These are phyloP conservation scores for Galaxias olidus DNA, from an alignment of 2,797 vertebrate species.

Conservation along the genomic window DNA sequence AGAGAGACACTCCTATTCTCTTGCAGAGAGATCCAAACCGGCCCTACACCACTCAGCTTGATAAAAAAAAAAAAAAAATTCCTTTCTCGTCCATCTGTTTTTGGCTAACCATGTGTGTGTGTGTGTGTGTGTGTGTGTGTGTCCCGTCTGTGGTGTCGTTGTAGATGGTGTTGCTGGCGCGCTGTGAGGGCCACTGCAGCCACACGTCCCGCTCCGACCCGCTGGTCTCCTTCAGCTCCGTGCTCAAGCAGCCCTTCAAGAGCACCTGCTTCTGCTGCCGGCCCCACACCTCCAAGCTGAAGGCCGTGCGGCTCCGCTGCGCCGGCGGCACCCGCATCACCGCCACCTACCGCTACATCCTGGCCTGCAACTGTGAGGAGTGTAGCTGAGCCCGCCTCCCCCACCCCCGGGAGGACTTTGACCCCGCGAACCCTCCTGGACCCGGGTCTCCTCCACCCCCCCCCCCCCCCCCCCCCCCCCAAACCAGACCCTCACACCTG, in stretches of 20 bases:
- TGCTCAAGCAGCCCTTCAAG: conserved; percentile 95
- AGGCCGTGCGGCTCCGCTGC: conserved; percentile 91
- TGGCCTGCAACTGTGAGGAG: conserved; percentile 95
- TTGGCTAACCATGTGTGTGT: background rate
- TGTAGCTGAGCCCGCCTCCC: conserved; percentile 79
- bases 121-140: background rate
- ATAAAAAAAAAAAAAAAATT: too few species aligned
- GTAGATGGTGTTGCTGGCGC: conserved; percentile 94
- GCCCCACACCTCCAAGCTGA: conserved; percentile 96
- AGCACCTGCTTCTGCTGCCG: conserved; percentile 93
- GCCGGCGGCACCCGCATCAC: conserved; percentile 90
- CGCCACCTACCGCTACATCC: conserved; percentile 96
- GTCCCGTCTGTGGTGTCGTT: conserved; percentile 2
- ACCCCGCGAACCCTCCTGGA: conserved; percentile 28
- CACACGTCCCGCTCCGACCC: conserved; percentile 92
- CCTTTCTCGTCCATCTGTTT: background rate
- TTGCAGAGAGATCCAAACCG: too few species aligned
- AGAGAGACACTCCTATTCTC: too few species aligned
- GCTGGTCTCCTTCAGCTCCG: conserved; percentile 92
- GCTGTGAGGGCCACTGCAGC: conserved; percentile 94
- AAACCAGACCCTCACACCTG: conserved; percentile 7
- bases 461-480: conserved; percentile 14
- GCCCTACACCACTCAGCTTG: too few species aligned
- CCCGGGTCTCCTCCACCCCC: background rate
- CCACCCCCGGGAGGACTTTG: conserved; percentile 11